Conservation (phyloP, 2,888 invertebrate species). For the Caenorhabditis sp. region DNA sequence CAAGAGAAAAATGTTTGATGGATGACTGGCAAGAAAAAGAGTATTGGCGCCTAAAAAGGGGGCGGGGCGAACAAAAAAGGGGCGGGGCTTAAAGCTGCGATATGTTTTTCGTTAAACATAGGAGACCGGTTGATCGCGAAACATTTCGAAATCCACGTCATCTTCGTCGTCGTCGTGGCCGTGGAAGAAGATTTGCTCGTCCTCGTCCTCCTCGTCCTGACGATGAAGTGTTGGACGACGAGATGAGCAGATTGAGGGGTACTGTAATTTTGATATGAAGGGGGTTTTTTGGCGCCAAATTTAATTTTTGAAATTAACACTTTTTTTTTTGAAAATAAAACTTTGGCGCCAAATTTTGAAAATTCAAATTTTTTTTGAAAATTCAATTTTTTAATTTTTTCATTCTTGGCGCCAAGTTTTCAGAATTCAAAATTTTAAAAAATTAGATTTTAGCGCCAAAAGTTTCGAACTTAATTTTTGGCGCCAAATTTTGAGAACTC, state of each 20-base stretch:
- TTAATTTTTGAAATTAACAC: too few relatives aligned
- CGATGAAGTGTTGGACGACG: slow-evolving; percentile 29
- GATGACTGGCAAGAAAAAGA: slow-evolving; percentile 17
- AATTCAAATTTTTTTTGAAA: too few relatives aligned
- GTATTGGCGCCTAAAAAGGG: slow-evolving; percentile 23
- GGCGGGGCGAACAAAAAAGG: neutral
- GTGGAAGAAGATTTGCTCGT: slow-evolving; percentile 23
- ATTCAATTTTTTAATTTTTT: too few relatives aligned
- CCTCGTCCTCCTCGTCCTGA: slow-evolving; percentile 34
- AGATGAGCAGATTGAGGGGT: neutral
- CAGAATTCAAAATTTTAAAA: too few relatives aligned
- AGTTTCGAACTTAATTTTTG: too few relatives aligned
- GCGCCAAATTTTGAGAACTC: too few relatives aligned
- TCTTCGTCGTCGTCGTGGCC: slow-evolving; percentile 37
- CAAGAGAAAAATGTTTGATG: neutral
- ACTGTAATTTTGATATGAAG: neutral
- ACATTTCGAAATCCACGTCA: slow-evolving; percentile 33
- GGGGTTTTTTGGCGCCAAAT: too few relatives aligned
- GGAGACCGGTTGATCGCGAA: slow-evolving; percentile 39
- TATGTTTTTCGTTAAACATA: slow-evolving; percentile 24
- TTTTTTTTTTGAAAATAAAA: too few relatives aligned
- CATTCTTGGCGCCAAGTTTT: too few relatives aligned
- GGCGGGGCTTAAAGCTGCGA: slow-evolving; percentile 10
- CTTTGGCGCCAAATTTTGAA: too few relatives aligned
- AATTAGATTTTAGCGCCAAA: too few relatives aligned